phyloP scores from a whole-genome alignment of 2,113 vertebrate species.

The Miniopterus natalensis region DNA sequence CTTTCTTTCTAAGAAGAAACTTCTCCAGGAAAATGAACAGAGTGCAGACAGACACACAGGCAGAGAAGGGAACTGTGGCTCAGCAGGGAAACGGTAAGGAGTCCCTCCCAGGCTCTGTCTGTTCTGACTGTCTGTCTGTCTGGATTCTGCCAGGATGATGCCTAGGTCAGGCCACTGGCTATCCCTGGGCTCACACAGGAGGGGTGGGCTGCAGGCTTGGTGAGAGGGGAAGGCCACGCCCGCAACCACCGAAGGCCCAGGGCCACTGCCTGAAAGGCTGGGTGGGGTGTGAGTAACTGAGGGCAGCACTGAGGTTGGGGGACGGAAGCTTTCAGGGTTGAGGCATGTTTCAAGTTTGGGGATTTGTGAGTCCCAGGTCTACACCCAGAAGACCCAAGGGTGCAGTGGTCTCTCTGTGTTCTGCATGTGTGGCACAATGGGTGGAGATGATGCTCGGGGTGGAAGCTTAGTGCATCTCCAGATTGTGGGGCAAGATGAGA shows the following conservation, averaged over 20 bases:
- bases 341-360: background rate
- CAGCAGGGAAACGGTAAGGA: background rate
- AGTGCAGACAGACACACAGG: background rate
- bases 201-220: background rate
- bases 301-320: background rate
- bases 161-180: background rate
- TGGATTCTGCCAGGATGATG: background rate
- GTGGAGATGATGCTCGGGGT: too few relatives aligned
- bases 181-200: rapidly evolving
- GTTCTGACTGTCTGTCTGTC: background rate
- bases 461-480: background rate
- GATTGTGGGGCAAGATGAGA: background rate
- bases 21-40: background rate
- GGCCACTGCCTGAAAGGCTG: background rate
- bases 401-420: background rate
- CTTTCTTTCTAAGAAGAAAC: background rate
- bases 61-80: background rate
- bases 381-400: background rate
- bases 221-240: background rate
- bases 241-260: background rate
- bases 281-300: rapidly evolving
- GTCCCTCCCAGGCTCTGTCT: background rate
- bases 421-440: too few relatives aligned
- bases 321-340: too few relatives aligned
- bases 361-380: background rate